phyloP scores from a whole-genome alignment of 2,113 vertebrate species.

The Bubalus kerabau region DNA sequence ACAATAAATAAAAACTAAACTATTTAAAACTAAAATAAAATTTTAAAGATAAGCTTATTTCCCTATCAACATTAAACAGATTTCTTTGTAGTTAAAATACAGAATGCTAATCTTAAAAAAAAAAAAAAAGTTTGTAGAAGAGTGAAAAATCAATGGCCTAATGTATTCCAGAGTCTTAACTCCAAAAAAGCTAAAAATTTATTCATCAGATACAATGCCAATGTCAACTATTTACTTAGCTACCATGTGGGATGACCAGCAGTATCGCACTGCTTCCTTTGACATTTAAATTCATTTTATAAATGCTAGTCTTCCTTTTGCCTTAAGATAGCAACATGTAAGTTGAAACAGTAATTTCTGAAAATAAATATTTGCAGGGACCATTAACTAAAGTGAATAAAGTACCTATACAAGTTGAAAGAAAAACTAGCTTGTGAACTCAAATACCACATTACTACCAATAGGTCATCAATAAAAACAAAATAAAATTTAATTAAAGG shows the following conservation, averaged over 20 bases:
- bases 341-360: conserved; percentile 1
- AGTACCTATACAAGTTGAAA: background rate
- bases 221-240: conserved; percentile 15
- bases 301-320: background rate
- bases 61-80: background rate
- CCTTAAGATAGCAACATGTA: background rate
- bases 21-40: conserved; percentile 21
- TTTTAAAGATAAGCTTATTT: background rate
- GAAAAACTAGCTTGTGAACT: conserved; percentile 31
- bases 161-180: background rate
- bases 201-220: background rate
- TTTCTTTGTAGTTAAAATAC: conserved; percentile 9
- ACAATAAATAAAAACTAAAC: background rate
- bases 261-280: background rate
- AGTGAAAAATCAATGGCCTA: background rate
- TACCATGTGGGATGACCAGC: background rate
- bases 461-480: background rate
- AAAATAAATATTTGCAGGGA: conserved; percentile 38
- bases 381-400: background rate
- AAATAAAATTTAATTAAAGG: conserved; percentile 20
- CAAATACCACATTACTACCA: conserved; percentile 4
- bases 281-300: conserved; percentile 21
- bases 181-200: background rate
- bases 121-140: background rate
- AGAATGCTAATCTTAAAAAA: background rate